phyloP scores from a whole-genome alignment of 2,113 vertebrate species.

The Puntigrus tetrazona region DNA sequence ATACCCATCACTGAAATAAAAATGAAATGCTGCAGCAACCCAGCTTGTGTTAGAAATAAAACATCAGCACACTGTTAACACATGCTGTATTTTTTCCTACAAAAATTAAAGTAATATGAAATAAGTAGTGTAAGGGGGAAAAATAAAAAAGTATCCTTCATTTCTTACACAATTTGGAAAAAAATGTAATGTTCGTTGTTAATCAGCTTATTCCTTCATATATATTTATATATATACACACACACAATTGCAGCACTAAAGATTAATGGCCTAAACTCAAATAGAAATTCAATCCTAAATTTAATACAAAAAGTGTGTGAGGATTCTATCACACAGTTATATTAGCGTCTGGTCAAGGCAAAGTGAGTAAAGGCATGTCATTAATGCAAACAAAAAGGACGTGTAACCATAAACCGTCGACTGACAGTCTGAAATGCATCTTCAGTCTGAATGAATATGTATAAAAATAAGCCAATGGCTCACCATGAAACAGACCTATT shows the following conservation, averaged over 20 bases:
- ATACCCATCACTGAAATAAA: slow-evolving; percentile 15
- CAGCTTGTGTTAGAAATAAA: slow-evolving; percentile 49
- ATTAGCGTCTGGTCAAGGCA: slow-evolving; percentile 40
- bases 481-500: slow-evolving; percentile 58
- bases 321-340: slow-evolving; percentile 1
- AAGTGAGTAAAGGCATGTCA: slow-evolving; percentile 42
- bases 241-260: slow-evolving; percentile 7
- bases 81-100: slow-evolving; percentile 1
- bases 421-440: neutral
- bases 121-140: neutral
- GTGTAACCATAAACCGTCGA: neutral
- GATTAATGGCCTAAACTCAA: slow-evolving; percentile 5
- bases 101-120: slow-evolving; percentile 48
- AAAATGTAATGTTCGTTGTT: slow-evolving; percentile 3
- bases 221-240: neutral
- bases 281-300: neutral
- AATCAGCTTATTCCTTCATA: neutral
- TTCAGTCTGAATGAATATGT: slow-evolving; percentile 56
- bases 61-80: slow-evolving; percentile 47
- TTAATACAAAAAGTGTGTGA: slow-evolving; percentile 7
- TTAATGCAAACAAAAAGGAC: slow-evolving; percentile 22
- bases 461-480: slow-evolving; percentile 55
- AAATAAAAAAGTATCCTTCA: neutral
- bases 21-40: slow-evolving; percentile 50
- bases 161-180: slow-evolving; percentile 24